Base-by-base conservation (phyloP, 2,888 invertebrate genomes). In the Brachyptera risi region DNA sequence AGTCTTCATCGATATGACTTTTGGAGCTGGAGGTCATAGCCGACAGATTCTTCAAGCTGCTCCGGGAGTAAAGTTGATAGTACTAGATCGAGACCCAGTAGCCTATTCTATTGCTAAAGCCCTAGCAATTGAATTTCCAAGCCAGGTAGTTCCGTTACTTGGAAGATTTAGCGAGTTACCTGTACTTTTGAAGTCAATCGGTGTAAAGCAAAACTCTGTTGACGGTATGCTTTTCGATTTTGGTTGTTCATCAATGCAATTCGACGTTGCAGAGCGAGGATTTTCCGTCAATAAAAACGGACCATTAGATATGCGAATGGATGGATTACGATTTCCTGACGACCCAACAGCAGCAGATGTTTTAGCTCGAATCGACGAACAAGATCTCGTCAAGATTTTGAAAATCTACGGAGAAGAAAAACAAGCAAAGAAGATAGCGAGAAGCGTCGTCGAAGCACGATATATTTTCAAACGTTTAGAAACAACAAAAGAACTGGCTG, bases 221-320 rank as follows among this genome's bases (percentile, higher is more conserved):
- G 95, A 96, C 79, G 92, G 90, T 0, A 84, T 96, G 59, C 73
- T 97, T 21, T 92, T 96, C 76, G 96, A 97, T 76, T 89, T 92
- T 74, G 97, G 97, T 5, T 92, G 91, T 70, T 96, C 96, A 0
- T 95, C 96, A 0, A 95, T 96, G 93, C 97, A 97, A 75, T 86
- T 95, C 72, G 92, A 96, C 72, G 79, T 80, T 66, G 82, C 86
- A 0, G 80, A 82, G 17, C 80, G 97, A 69, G 97, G 97, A 0
- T 97, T 97, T 76, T 86, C 93, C 5, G 71, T 96, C 0, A 87
- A 84, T 51, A 84, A 85, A 73, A 84, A 96, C 78, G 96, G 94
- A 0, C 91, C 90, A 2, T 78, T 97, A 59, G 96, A 97, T 71
- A 97, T 97, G 96, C 81, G 96, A 72, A 97, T 97, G 97, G 93